A percentile compares a stretch with the other conserved stretches of the same genome.
Evolutionary conservation across 2,113 vertebrate species (phyloP).

Genomic region (Pterocles burchelli): DNA sequence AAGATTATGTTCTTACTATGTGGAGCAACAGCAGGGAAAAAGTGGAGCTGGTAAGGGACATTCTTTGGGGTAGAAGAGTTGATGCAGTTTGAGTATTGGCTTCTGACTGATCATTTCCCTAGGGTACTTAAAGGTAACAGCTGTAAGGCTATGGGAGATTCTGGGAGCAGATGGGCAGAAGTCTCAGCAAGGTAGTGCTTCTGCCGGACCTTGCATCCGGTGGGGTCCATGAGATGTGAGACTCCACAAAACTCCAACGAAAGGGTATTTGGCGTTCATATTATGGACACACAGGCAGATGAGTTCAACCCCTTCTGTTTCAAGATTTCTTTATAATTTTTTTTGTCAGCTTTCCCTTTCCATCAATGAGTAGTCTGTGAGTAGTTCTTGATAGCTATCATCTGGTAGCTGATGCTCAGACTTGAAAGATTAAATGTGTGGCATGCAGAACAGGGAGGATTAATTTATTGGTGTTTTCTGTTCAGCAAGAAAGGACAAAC

Average conservation of each 20-base stretch:
- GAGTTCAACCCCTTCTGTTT: background rate
- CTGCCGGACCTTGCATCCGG: background rate
- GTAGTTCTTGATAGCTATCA: background rate
- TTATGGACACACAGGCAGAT: background rate
- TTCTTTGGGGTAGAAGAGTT: background rate
- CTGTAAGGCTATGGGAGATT: background rate
- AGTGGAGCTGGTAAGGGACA: background rate
- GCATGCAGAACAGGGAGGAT: background rate
- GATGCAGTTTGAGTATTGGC: background rate
- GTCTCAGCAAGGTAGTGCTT: background rate
- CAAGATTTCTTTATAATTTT: background rate
- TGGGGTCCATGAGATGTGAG: rapidly evolving
- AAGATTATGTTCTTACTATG: rapidly evolving
- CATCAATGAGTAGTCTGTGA: background rate
- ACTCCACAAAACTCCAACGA: background rate
- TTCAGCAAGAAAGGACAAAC: background rate
- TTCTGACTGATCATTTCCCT: background rate
- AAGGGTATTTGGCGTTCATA: background rate
- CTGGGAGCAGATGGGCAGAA: background rate
- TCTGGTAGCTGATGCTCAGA: background rate
- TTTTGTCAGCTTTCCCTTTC: background rate
- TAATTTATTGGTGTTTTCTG: background rate
- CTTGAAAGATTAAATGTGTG: background rate
- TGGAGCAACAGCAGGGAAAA: background rate
- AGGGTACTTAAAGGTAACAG: background rate